Base-by-base conservation (phyloP, 2,888 invertebrate species). In the Scotopteryx bipunctaria region DNA sequence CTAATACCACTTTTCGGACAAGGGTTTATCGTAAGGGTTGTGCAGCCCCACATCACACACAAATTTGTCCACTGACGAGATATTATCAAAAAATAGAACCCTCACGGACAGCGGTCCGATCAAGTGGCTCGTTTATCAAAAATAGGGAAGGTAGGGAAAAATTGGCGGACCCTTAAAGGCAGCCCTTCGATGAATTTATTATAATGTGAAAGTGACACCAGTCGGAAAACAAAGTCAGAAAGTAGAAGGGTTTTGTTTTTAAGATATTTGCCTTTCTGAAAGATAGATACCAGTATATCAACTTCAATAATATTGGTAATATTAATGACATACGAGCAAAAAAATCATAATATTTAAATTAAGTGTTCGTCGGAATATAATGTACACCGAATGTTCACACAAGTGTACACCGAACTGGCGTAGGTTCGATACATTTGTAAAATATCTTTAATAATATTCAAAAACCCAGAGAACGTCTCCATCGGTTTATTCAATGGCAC, bases 11-110 rank as follows among this genome's bases (percentile, higher is more conserved):
- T 48, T 53, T 56, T 53, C 63, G 57, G 62, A 63, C 64, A 67
- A 64, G 66, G 71, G 71, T 70, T 76, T 73, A 70, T 72, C 72
- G 56, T 51, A 66, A 62, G 61, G 67, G 59, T 61, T 61, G 64
- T 71, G 72, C 78, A 58, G 60, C 64, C 73, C 77, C 66, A 72
- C 72, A 76, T 81, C 78, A 76, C 75, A 78, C 71, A 78, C 80
- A 81, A 86, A 87, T 87, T 86, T 86, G 86, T 86, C 83, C 76
- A 67, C 68, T 72, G 79, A 81, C 78, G 75, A 83, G 86, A 87
- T 86, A 81, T 81, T 81, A 86, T 87, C 87, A 77, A 78, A 71
- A 69, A 69, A 63, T 61, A 58, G 63, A 65, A 70, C 76, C 71
- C 75, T 71, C 66, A 64, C 67, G 73, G 73, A 71, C 75, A 74